Percentiles rank a stretch among this genome's conserved stretches.
These are phyloP conservation scores for Emydoidea blandingii DNA, from an alignment of 2,797 vertebrate species.

Conservation along the genomic window DNA sequence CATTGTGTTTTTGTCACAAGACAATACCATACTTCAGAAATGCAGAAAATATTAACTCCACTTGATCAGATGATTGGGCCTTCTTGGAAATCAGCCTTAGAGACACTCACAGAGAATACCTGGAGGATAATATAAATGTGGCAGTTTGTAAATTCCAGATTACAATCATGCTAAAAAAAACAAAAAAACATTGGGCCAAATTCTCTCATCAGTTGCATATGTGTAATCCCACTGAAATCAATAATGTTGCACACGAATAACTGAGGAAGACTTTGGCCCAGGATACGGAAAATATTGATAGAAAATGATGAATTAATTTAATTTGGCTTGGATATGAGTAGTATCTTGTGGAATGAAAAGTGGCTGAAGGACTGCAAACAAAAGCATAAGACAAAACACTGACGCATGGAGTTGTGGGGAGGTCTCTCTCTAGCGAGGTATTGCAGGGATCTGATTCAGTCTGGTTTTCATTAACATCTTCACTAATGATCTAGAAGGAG, in stretches of 20 bases:
- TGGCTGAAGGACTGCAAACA: slow-evolving; percentile 68
- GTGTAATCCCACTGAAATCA: neutral
- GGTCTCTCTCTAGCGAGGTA: slow-evolving; percentile 15
- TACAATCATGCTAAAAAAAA: neutral
- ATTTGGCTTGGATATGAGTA: slow-evolving; percentile 60
- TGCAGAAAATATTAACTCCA: slow-evolving; percentile 25
- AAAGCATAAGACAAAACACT: slow-evolving; percentile 65
- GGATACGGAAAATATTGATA: slow-evolving; percentile 36
- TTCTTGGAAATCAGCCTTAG: neutral
- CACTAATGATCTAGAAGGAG: neutral
- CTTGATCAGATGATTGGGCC: neutral
- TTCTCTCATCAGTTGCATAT: neutral
- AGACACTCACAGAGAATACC: neutral
- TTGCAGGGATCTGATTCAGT: neutral
- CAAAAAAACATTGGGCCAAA: neutral
- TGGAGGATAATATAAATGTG: neutral
- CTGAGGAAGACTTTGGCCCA: slow-evolving; percentile 15
- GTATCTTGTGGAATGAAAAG: slow-evolving; percentile 72
- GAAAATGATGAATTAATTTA: slow-evolving; percentile 75
- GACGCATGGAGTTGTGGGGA: slow-evolving; percentile 14
- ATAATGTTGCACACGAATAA: neutral
- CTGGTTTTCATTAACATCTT: slow-evolving; percentile 41
- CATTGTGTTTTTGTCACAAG: neutral
- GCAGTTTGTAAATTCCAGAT: neutral
- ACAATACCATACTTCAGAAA: neutral